Percentiles rank a stretch among this genome's conserved stretches.
phyloP scores from a whole-genome alignment of 2,888 invertebrate genomes.

The Macrophya alboannulata region DNA sequence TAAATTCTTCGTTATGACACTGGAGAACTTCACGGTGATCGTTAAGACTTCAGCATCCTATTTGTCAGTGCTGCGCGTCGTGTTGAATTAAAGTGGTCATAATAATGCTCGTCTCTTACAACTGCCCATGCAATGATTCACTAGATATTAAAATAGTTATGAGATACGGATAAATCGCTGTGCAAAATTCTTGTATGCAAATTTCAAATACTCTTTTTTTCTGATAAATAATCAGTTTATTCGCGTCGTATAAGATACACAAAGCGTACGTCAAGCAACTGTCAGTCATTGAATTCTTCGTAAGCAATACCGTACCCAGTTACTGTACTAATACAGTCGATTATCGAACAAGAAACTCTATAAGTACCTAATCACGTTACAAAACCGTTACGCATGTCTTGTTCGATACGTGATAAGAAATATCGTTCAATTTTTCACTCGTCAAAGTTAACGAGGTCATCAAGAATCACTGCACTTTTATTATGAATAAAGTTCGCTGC shows the following conservation, averaged over 20 bases:
- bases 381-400: constrained; percentile 17
- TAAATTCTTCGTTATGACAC: constrained; percentile 70
- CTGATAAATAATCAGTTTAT: not conserved
- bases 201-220: not conserved
- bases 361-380: not conserved
- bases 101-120: not conserved
- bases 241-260: not conserved
- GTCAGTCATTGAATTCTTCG: constrained; percentile 7
- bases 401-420: constrained; percentile 13
- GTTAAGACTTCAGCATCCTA: constrained; percentile 69
- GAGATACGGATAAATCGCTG: not conserved
- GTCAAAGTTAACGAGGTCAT: not conserved
- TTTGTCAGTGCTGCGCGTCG: constrained; percentile 69
- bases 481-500: not conserved
- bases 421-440: not conserved
- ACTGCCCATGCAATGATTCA: not conserved
- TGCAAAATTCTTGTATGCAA: too few relatives aligned
- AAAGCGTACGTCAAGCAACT: not conserved
- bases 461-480: not conserved
- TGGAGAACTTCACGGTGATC: constrained; percentile 70
- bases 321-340: not conserved
- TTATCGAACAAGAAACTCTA: constrained; percentile 3
- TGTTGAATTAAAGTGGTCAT: constrained; percentile 61
- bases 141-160: not conserved
- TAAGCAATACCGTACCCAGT: not conserved